Percentiles rank a stretch among this genome's conserved stretches.
Conservation (phyloP, 1,140 invertebrate species). For the Nasonia vitripennis region DNA sequence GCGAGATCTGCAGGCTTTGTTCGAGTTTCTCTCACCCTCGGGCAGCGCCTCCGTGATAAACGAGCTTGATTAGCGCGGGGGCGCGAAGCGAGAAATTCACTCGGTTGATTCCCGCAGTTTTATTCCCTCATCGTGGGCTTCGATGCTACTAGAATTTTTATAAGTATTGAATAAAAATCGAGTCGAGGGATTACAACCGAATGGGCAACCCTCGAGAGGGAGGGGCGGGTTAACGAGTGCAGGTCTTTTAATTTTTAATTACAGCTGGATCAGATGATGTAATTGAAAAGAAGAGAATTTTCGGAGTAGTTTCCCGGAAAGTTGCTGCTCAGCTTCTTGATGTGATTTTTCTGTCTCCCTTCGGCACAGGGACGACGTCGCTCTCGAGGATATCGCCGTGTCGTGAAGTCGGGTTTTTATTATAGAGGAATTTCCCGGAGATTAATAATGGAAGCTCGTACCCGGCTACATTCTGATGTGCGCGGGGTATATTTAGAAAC, state of each 20-base stretch:
- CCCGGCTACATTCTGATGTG: neutral
- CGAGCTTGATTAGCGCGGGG: slow-evolving; percentile 1
- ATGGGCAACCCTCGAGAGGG: neutral
- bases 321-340: neutral
- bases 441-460: neutral
- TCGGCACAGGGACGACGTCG: neutral
- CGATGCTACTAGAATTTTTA: neutral
- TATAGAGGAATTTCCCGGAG: neutral
- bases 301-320: neutral
- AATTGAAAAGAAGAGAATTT: neutral
- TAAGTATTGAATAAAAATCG: neutral
- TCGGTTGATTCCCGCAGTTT: neutral
- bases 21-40: neutral
- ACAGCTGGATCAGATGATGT: neutral
- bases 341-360: neutral
- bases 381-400: neutral
- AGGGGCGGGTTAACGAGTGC: neutral
- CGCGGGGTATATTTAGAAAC: no score
- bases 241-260: neutral
- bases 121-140: neutral
- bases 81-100: slow-evolving; percentile 1
- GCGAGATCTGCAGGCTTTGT: neutral
- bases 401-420: neutral
- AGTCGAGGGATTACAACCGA: neutral
- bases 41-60: neutral